A percentile compares a stretch with the other conserved stretches of the same genome.
Evolutionary conservation across 2,888 invertebrate genomes (phyloP).

Genomic region (Eumacrocentrus americanus): DNA sequence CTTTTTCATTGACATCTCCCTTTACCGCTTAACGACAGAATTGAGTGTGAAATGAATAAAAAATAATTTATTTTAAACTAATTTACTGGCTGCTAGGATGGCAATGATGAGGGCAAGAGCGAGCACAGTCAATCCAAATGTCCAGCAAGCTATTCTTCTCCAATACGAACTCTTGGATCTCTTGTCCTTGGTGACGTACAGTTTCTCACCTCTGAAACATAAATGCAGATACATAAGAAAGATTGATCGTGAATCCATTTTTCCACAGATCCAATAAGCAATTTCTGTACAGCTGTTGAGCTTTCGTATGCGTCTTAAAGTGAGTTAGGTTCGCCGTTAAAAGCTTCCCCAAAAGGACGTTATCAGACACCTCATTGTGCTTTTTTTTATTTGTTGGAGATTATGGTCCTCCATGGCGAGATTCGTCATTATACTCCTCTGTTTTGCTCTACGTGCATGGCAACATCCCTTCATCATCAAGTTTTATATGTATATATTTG

Average conservation of each 20-base stretch:
- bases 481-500: slow-evolving; percentile 9
- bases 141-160: slow-evolving; percentile 73
- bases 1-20: too few species aligned
- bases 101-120: slow-evolving; percentile 73
- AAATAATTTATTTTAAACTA: slow-evolving; percentile 36
- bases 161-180: slow-evolving; percentile 71
- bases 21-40: too few species aligned
- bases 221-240: slow-evolving; percentile 29
- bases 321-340: slow-evolving; percentile 35
- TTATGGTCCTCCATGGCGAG: not conserved
- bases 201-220: slow-evolving; percentile 77
- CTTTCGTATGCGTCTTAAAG: slow-evolving; percentile 28
- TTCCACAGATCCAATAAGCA: slow-evolving; percentile 42
- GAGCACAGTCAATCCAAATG: slow-evolving; percentile 70
- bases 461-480: slow-evolving; percentile 28
- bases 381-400: slow-evolving; percentile 9
- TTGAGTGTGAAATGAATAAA: slow-evolving; percentile 7
- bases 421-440: slow-evolving; percentile 8
- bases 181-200: slow-evolving; percentile 83
- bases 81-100: slow-evolving; percentile 77
- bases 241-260: not conserved
- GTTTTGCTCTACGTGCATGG: slow-evolving; percentile 22
- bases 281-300: slow-evolving; percentile 53
- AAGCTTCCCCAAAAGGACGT: slow-evolving; percentile 36
- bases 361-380: slow-evolving; percentile 29